These are phyloP conservation scores for Lates japonicus DNA, from an alignment of 2,797 vertebrate species.

Conservation along the genomic window DNA sequence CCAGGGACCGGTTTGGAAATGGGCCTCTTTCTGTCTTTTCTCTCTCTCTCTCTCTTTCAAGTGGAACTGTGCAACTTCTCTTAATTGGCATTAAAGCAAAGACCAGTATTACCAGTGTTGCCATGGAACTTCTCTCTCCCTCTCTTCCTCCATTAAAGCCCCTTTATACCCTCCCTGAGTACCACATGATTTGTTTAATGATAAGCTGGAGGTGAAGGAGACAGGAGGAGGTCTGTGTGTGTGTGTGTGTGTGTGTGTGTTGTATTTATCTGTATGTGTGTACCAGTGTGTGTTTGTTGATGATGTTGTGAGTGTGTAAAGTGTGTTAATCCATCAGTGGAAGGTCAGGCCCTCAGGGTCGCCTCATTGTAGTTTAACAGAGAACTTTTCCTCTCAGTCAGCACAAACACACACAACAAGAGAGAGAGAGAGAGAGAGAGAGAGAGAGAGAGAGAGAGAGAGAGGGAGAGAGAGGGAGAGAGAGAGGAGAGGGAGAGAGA, in stretches of 20 bases:
- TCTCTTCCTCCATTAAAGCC: conserved; percentile 2
- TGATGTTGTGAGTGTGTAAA: conserved; percentile 8
- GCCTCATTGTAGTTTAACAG: conserved; percentile 45
- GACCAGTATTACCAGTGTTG: background rate
- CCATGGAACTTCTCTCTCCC: background rate
- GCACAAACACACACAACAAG: conserved; percentile 27
- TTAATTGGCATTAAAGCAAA: conserved; percentile 2
- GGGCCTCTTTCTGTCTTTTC: background rate
- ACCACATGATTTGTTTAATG: background rate
- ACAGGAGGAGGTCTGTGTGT: background rate
- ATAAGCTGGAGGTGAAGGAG: conserved; percentile 5
- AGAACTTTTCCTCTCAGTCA: conserved; percentile 63
- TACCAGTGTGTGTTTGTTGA: background rate
- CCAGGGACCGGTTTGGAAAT: background rate
- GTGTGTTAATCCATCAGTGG: conserved; percentile 46
- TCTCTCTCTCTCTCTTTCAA: background rate
- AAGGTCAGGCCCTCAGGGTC: conserved; percentile 36
- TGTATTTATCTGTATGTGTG: background rate
- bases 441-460: background rate
- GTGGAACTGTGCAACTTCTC: background rate
- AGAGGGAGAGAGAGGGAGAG: background rate
- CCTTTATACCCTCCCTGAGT: background rate
- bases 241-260: conserved; percentile 1
- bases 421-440: background rate
- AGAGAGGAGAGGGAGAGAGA: background rate